Base-by-base conservation (phyloP, 2,113 vertebrate genomes). In the Chrysochloris asiatica region DNA sequence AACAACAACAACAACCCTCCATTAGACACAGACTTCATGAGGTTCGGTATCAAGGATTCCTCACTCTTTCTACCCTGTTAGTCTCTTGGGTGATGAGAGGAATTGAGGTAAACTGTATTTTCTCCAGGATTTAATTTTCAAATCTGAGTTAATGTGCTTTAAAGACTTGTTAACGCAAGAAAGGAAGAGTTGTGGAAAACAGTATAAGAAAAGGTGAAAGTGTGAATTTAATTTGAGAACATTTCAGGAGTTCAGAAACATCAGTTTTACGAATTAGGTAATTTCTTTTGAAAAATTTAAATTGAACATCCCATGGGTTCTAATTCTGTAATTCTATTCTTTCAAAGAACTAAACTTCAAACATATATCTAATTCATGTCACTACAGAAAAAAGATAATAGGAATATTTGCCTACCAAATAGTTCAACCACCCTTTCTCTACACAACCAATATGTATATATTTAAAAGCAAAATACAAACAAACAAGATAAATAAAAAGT, bases 51-150 rank as follows among this genome's bases (percentile, higher is more conserved):
- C 63, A 54, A 94, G 45, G 41, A 83, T 82, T 88, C 50, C 65
- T 86, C 72, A 65, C 22, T 79, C 33, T 76, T 10, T 28, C 47
- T 45, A 72, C 24, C 43, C 13, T 43, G n/a, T 21, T 52, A 81
- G 56, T 13, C 36, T 89, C 43, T 75, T 79, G 47, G 48, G 50
- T n/a, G 36, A 47, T 6, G 67, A 38, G 24, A 78, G 36, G 4
- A 75, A 87, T 36, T 84, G 45, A 88, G 54, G n/a, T 3, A 63
- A 86, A 8, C 2, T 59, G 8, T 54, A 28, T 79, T 79, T 79
- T 79, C 67, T 92, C 19, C 4, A 28, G 10, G 26, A 73, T n/a
- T 90, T 91, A 43, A 86, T 82, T 79, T 89, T 94, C 91, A 5
- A n/a, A 88, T 89, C 7, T 91, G 24, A 47, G 47, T 52, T 72